These are phyloP conservation scores for Pseudoips prasinana DNA, from an alignment of 2,888 invertebrate genomes.

Conservation along the genomic window DNA sequence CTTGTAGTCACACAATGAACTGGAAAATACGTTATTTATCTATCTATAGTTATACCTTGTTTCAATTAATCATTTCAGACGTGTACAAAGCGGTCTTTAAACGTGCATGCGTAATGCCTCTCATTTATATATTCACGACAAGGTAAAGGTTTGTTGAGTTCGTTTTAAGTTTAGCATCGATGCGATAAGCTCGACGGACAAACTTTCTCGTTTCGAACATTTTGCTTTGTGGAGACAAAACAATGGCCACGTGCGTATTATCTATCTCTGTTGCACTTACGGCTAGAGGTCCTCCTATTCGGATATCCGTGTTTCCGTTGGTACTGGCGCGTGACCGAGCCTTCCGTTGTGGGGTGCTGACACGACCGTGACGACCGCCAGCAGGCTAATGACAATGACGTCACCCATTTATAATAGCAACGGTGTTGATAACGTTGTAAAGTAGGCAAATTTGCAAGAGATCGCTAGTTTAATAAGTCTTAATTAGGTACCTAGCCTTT, in stretches of 20 bases:
- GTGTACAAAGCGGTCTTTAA: constrained; percentile 7
- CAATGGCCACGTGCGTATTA: constrained; percentile 30
- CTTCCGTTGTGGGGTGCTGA: constrained; percentile 64
- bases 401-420: constrained; percentile 25
- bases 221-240: constrained; percentile 14
- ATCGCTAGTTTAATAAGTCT: constrained; percentile 13
- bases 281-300: constrained; percentile 33
- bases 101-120: not conserved
- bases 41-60: constrained; percentile 10
- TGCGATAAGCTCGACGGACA: no score
- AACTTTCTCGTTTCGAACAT: no score
- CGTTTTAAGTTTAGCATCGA: no score
- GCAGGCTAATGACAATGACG: constrained; percentile 46
- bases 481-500: constrained; percentile 7
- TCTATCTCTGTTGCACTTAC: constrained; percentile 25
- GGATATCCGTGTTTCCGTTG: constrained; percentile 74
- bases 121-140: no score
- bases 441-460: constrained; percentile 2
- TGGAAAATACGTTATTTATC: constrained; percentile 10
- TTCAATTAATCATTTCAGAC: constrained; percentile 15
- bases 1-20: constrained; percentile 10
- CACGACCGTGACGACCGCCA: constrained; percentile 50
- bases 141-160: no score
- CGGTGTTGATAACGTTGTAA: constrained; percentile 9
- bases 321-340: constrained; percentile 65